Conservation (phyloP, 2,797 vertebrate genomes). For the Tadarida brasiliensis region DNA sequence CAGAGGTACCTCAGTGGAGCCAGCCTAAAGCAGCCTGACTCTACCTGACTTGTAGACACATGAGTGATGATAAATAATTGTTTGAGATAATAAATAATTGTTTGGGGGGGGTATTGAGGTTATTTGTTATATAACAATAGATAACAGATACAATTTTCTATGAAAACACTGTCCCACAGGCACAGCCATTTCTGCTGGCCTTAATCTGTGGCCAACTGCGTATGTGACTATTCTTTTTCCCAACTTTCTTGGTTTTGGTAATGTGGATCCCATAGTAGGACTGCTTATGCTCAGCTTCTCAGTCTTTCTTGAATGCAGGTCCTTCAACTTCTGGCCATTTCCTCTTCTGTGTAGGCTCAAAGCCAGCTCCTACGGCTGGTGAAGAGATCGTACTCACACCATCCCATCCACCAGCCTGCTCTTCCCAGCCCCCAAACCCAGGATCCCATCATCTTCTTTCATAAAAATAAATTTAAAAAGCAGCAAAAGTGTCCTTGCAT, state of each 20-base stretch:
- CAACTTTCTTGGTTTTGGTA: background rate
- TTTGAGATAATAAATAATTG: background rate
- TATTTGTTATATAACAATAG: conserved; percentile 51
- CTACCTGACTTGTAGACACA: background rate
- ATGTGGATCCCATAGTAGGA: background rate
- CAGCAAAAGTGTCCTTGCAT: conserved; percentile 2
- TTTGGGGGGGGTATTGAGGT: background rate
- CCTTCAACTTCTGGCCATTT: conserved; percentile 36
- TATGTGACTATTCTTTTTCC: background rate
- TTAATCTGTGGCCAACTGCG: background rate
- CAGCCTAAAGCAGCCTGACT: background rate
- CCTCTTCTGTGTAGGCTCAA: background rate
- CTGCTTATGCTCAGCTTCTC: background rate
- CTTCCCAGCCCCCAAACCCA: background rate
- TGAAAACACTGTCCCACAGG: background rate
- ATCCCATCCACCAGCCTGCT: background rate
- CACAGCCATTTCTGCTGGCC: background rate
- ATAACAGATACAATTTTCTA: background rate
- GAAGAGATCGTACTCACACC: background rate
- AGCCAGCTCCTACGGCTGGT: background rate
- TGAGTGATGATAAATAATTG: background rate
- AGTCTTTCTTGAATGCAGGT: background rate
- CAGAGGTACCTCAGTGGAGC: background rate
- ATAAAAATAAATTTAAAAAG: background rate
- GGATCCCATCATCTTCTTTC: conserved; percentile 8